These are phyloP conservation scores for Leptinotarsa peninsularis DNA, from an alignment of 2,888 invertebrate genomes.

Conservation along the genomic window DNA sequence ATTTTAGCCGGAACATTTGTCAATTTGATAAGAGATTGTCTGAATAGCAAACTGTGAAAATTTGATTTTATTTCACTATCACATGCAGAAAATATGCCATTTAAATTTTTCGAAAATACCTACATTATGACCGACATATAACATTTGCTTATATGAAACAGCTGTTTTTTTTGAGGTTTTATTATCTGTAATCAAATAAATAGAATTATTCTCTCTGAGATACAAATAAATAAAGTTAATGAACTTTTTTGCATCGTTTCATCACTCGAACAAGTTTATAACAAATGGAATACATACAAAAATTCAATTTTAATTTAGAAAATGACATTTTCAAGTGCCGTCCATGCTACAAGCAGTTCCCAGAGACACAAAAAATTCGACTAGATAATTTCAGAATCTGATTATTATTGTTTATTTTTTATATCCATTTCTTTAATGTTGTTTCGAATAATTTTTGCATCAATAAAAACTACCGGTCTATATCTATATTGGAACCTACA, in stretches of 20 bases:
- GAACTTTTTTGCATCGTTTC: conserved; percentile 41
- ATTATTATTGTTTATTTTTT: too few relatives aligned
- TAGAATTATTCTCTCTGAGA: conserved; percentile 51
- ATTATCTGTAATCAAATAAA: conserved; percentile 56
- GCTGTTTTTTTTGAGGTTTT: conserved; percentile 53
- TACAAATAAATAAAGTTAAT: conserved; percentile 40
- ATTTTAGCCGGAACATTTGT: not conserved
- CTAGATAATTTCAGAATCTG: not conserved
- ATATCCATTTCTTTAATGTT: not conserved
- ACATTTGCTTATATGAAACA: conserved; percentile 51
- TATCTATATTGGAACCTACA: conserved; percentile 3
- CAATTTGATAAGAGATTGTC: conserved; percentile 45
- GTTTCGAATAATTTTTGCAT: not conserved
- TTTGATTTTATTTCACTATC: conserved; percentile 9
- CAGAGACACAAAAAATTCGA: not conserved
- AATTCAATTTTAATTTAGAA: conserved; percentile 30
- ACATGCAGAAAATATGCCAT: not conserved
- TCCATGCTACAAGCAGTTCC: not conserved
- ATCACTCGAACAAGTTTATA: conserved; percentile 32
- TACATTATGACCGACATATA: conserved; percentile 52
- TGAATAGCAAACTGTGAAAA: conserved; percentile 41
- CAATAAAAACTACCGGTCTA: conserved; percentile 11
- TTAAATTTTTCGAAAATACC: conserved; percentile 39
- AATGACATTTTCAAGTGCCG: conserved; percentile 44
- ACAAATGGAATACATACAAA: conserved; percentile 39